Base-by-base conservation (phyloP, 2,113 vertebrate genomes). In the Serilophus lunatus region DNA sequence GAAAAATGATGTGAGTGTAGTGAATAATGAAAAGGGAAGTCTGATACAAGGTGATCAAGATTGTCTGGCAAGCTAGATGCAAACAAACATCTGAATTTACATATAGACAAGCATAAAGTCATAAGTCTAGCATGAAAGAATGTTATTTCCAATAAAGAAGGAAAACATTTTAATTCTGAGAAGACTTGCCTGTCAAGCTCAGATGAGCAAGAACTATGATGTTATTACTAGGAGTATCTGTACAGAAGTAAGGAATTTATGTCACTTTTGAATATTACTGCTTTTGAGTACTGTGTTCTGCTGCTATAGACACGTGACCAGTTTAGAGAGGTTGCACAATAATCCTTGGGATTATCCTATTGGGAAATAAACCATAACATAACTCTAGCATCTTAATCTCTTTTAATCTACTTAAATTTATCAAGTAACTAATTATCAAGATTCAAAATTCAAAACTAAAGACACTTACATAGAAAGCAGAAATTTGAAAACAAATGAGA, bases 341-440 rank as follows among this genome's bases (percentile, higher is more conserved):
- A 87, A 90, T 79, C 57, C 31, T 69, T 68, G 24, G 49, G 40
- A 65, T 91, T 69, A 80, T 72, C 29, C 29, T 68, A 16, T 7
- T 25, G 6, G 49, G 24, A 78, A 89, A 63, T 79, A 87, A 91
- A 79, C 13, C 14, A 28, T 60, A 19, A 22, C 8, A 24, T 61
- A 64, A 68, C 3, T 36, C 10, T 69, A 65, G 3, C 6, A 60
- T 5, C 2, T 88, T 82, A 68, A 82, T 90, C 14, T 68, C 18
- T 56, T 90, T 79, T 90, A 76, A 88, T 69, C 75, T 57, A 60
- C 28, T 75, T 90, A 75, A 60, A 68, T 87, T 53, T 76, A 28
- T 69, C 31, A 76, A 72, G 7, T 56, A 88, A 56, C 56, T 63
- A 63, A 70, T 77, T 76, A 76, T 16, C 40, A 56, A 60, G 14